These are phyloP conservation scores for Stenopsyche tienmushanensis DNA, from an alignment of 1,140 invertebrate species.

Conservation along the genomic window DNA sequence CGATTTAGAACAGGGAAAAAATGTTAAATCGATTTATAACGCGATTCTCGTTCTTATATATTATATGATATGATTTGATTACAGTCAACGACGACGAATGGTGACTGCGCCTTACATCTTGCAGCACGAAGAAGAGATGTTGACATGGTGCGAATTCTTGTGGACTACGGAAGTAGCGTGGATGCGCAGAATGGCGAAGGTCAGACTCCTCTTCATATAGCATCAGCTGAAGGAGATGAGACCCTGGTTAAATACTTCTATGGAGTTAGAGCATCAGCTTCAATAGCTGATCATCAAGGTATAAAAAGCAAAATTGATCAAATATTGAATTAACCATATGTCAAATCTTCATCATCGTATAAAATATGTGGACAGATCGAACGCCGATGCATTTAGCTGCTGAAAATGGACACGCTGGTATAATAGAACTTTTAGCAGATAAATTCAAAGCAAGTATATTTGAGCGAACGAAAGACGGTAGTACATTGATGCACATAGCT, in stretches of 20 bases:
- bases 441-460: constrained; percentile 97
- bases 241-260: constrained; percentile 93
- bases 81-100: constrained; percentile 68
- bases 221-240: constrained; percentile 94
- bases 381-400: constrained; percentile 97
- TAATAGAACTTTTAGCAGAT: constrained; percentile 95
- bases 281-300: constrained; percentile 90
- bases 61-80: constrained; percentile 6
- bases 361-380: constrained; percentile 71
- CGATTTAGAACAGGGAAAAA: no score
- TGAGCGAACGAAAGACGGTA: constrained; percentile 94
- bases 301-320: background rate
- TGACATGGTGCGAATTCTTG: constrained; percentile 87
- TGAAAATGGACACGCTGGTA: constrained; percentile 91
- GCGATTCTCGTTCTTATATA: no score
- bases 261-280: constrained; percentile 88
- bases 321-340: background rate
- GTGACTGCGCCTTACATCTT: constrained; percentile 89
- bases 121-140: constrained; percentile 86
- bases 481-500: constrained; percentile 97
- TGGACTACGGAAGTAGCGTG: constrained; percentile 88
- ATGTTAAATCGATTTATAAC: no score
- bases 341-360: background rate
- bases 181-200: constrained; percentile 91
- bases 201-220: constrained; percentile 90